A percentile compares a stretch with the other conserved stretches of the same genome.
Evolutionary conservation across 2,113 vertebrate species (phyloP).

Genomic region (Cochlearius cochlearius): DNA sequence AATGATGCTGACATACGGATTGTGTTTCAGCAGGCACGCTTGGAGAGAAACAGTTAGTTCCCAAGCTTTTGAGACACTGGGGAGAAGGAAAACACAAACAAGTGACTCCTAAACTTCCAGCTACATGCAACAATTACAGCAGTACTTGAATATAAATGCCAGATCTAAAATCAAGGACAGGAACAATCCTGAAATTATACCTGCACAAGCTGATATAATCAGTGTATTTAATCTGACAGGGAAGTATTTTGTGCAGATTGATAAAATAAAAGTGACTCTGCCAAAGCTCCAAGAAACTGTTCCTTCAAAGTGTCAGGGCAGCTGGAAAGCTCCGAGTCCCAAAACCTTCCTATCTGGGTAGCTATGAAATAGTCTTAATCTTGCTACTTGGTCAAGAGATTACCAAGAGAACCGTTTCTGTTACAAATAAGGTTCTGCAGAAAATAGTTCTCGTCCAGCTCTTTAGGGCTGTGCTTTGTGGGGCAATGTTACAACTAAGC

Average conservation of each 20-base stretch:
- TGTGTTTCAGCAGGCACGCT: not conserved
- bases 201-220: not conserved
- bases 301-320: not conserved
- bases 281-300: not conserved
- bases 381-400: not conserved
- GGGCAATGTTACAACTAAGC: rapidly evolving
- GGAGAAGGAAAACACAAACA: not conserved
- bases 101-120: not conserved
- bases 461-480: not conserved
- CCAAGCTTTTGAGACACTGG: not conserved
- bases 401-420: rapidly evolving
- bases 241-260: not conserved
- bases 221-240: not conserved
- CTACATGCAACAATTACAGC: not conserved
- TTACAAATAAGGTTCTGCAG: not conserved
- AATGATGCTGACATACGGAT: not conserved
- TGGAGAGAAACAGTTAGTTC: not conserved
- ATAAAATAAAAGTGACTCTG: not conserved
- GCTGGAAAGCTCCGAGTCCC: not conserved
- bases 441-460: not conserved
- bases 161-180: not conserved
- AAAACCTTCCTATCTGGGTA: not conserved
- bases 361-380: not conserved
- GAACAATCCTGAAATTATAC: not conserved
- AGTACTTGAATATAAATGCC: not conserved